Percentiles rank a stretch among this genome's conserved stretches.
Evolutionary conservation across 2,113 vertebrate species (phyloP).

Genomic region (Alosa alosa): DNA sequence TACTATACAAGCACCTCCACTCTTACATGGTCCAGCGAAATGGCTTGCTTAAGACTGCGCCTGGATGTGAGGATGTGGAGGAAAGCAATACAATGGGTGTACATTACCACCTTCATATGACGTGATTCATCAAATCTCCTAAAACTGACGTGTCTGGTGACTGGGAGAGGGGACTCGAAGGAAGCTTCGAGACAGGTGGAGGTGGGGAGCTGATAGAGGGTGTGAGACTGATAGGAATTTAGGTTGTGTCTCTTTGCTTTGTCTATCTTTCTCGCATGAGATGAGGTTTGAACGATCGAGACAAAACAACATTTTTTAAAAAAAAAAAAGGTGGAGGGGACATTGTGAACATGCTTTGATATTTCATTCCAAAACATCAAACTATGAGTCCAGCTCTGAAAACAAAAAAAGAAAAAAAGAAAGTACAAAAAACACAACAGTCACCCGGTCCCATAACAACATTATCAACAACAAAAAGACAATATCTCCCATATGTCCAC

Average conservation of each 20-base stretch:
- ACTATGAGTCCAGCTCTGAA: slow-evolving; percentile 43
- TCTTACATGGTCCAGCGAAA: slow-evolving; percentile 66
- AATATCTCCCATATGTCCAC: not conserved
- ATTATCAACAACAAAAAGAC: not conserved
- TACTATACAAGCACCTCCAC: slow-evolving; percentile 66
- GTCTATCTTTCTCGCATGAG: not conserved
- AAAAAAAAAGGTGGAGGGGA: not conserved
- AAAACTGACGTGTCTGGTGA: slow-evolving; percentile 18
- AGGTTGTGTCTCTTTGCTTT: not conserved
- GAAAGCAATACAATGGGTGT: slow-evolving; percentile 56
- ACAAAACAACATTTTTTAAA: not conserved
- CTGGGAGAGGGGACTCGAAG: not conserved
- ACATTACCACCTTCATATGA: slow-evolving; percentile 67
- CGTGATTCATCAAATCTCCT: slow-evolving; percentile 74
- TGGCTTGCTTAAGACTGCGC: slow-evolving; percentile 17
- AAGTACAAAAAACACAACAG: not conserved
- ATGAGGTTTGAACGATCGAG: not conserved
- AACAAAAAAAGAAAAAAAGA: not conserved
- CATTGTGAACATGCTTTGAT: not conserved
- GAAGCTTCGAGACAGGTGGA: slow-evolving; percentile 17
- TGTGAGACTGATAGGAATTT: not conserved
- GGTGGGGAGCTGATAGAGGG: not conserved
- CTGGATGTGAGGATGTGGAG: slow-evolving; percentile 41
- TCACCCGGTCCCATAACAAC: not conserved
- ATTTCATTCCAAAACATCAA: slow-evolving; percentile 15